Evolutionary conservation across 2,113 vertebrate species (phyloP), one percentile per base, ranked within the genome.

Genomic region (Datnioides undecimradiatus): DNA sequence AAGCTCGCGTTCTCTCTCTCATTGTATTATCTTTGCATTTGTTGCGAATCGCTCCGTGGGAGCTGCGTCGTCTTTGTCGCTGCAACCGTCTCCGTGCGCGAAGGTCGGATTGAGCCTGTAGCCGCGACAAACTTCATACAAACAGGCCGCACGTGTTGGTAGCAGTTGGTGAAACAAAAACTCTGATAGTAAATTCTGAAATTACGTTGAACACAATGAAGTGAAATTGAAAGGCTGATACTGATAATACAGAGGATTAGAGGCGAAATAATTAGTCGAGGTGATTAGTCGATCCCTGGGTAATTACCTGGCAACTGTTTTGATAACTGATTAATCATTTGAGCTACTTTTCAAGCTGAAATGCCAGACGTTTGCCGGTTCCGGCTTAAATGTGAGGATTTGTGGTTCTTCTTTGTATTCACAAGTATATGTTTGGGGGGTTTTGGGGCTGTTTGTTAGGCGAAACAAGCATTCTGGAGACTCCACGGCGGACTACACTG

Each of bases 21-120:
- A 36, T 59, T 79, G 46, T 36, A 59, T 25, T 25, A 31, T 40
- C 19, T 45, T 34, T 48, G 62, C 40, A 25, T 33, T 3, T 29
- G 55, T 45, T 40, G 31, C 36, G 45, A 74, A 71, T 76, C 43
- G 57, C 29, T 66, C 33, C 14, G 54, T 33, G 48, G 13, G 19
- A 40, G 38, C 29, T 1, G 8, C 58, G 68, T 51, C n/a, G n/a
- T n/a, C n/a, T n/a, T n/a, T n/a, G n/a, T n/a, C n/a, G n/a, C n/a
- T n/a, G n/a, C n/a, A n/a, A n/a, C n/a, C n/a, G n/a, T n/a, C n/a
- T n/a, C n/a, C n/a, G n/a, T n/a, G n/a, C n/a, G n/a, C n/a, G n/a
- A n/a, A n/a, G n/a, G n/a, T n/a, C n/a, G n/a, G n/a, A n/a, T n/a
- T 58, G 40, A 68, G 48, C 74, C 41, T 23, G 31, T 13, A 65